These are phyloP conservation scores for Hydraecia micacea DNA, from an alignment of 2,888 invertebrate species.

Conservation along the genomic window DNA sequence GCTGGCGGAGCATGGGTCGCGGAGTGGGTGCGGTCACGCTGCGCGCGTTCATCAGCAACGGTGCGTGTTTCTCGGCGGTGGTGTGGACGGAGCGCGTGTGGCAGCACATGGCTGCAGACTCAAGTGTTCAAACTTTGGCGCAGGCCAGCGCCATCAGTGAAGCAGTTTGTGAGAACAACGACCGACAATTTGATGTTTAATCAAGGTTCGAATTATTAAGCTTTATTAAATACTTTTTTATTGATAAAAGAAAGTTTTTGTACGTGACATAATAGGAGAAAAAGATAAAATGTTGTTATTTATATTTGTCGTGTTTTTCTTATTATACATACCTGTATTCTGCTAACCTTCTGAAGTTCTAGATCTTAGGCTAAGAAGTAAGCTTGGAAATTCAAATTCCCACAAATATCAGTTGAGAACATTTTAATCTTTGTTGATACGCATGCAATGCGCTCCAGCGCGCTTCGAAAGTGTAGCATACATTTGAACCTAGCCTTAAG, in stretches of 20 bases:
- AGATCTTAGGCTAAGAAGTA: too few species aligned
- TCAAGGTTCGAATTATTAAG: slow-evolving; percentile 34
- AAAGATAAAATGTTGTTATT: slow-evolving; percentile 54
- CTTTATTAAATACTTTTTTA: slow-evolving; percentile 22
- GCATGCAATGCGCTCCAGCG: background rate
- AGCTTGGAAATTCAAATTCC: background rate
- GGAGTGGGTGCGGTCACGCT: slow-evolving; percentile 95
- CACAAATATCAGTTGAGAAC: background rate
- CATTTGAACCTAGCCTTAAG: background rate
- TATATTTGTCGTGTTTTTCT: slow-evolving; percentile 41
- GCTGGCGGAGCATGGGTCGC: slow-evolving; percentile 92
- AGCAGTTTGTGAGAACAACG: slow-evolving; percentile 79
- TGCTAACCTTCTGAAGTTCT: background rate
- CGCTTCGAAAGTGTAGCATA: background rate
- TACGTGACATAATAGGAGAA: slow-evolving; percentile 17
- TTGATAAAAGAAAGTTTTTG: slow-evolving; percentile 28
- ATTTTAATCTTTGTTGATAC: background rate
- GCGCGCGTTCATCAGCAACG: slow-evolving; percentile 98
- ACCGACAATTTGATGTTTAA: slow-evolving; percentile 79
- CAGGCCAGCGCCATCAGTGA: slow-evolving; percentile 78
- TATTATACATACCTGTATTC: background rate
- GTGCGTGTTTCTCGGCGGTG: slow-evolving; percentile 97
- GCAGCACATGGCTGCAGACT: slow-evolving; percentile 78
- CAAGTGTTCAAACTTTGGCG: slow-evolving; percentile 70
- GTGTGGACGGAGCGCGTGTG: slow-evolving; percentile 93